Base-by-base conservation (phyloP, 2,888 invertebrate species). In the Orthosia gothica region DNA sequence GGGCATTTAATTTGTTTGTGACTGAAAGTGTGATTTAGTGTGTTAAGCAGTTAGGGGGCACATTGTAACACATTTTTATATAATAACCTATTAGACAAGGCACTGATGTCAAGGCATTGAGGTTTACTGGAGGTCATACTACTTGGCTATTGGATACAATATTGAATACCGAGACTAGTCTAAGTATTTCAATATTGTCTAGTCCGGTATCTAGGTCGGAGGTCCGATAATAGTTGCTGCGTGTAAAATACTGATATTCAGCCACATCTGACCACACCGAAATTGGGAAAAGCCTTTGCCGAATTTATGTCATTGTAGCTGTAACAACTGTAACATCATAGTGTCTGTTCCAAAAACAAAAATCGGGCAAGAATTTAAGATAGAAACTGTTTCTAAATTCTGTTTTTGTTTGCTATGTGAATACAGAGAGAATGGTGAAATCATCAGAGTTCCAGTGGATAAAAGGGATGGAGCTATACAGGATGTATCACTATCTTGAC, bases 221-320 rank as follows among this genome's bases (percentile, higher is more conserved):
- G 12, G 12, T 76, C 50, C 9, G 13, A 59, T 40, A 15, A 23
- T 15, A 16, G 23, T 20, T 47, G 12, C 3, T 78, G 32, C 16
- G 47, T 47, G 50, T 75, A 54, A 75, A 75, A 40, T 73, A 73
- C 74, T 47, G 50, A 47, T 50, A 73, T 52, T 57, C 16, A 57
- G n/a, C 47, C 61, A 13, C 80, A 76, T 79, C 57, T 62, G 74
- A 80, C 16, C 13, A 49, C 13, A 57, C n/a, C 73, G 32, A 16
- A 13, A 70, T 73, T 76, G 47, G 32, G 13, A 63, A 57, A 80
- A 58, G 32, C 18, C 45, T 32, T n/a, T 9, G n/a, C 32, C 16
- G 5, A 52, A 54, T 75, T 78, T 59, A 49, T 26, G 73, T 18
- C 9, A 49, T 26, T n/a, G 23, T 18, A 40, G 15, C 49, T 59